A percentile compares a stretch with the other conserved stretches of the same genome.
phyloP scores from a whole-genome alignment of 1,140 invertebrate genomes.

The Brachionus paranguensis region DNA sequence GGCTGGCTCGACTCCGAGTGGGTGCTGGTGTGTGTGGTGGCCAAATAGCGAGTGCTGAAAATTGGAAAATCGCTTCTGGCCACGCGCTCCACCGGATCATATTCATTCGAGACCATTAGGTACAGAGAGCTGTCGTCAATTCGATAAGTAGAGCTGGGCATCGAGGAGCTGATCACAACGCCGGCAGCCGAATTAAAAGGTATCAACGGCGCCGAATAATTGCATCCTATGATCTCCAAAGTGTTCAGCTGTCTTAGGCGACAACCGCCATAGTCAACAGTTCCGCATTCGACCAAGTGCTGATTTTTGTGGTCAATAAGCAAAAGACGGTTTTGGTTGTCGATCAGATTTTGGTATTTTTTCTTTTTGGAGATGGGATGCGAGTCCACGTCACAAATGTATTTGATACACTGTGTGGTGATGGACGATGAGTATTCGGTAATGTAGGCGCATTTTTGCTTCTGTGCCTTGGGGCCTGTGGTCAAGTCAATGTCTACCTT shows the following conservation, averaged over 20 bases:
- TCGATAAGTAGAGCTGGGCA: not conserved
- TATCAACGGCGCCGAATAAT: constrained; percentile 20
- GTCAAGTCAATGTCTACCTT: not conserved
- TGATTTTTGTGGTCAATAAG: constrained; percentile 27
- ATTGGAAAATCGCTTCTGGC: constrained; percentile 29
- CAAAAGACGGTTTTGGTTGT: constrained; percentile 26
- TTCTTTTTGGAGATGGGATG: not conserved
- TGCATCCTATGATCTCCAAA: constrained; percentile 12
- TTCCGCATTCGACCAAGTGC: constrained; percentile 37
- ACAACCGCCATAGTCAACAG: constrained; percentile 30
- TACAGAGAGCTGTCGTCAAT: not conserved
- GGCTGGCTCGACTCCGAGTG: not conserved
- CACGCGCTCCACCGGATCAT: not conserved
- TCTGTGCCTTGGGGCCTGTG: constrained; percentile 16
- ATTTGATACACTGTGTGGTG: constrained; percentile 18
- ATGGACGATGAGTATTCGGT: not conserved
- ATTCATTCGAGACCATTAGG: constrained; percentile 37
- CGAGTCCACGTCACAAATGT: constrained; percentile 27
- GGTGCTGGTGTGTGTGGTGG: not conserved
- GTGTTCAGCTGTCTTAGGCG: not conserved
- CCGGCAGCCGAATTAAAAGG: constrained; percentile 17
- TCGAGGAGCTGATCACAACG: not conserved
- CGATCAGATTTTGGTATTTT: not conserved
- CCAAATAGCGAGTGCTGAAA: constrained; percentile 33
- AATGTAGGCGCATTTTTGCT: constrained; percentile 16